phyloP scores from a whole-genome alignment of 2,797 vertebrate genomes.

The Eulemur mongoz region DNA sequence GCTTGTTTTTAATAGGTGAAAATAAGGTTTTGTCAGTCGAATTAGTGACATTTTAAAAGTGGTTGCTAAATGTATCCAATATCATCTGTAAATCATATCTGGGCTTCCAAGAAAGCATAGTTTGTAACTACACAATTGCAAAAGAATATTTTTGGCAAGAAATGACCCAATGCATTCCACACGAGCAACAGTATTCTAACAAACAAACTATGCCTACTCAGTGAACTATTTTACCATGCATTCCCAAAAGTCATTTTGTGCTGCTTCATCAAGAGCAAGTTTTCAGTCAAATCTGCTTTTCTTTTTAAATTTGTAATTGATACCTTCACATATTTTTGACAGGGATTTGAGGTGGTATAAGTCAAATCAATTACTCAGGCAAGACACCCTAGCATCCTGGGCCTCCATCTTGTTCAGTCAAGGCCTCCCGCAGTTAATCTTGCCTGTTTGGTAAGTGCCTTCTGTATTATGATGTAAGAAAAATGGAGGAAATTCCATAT shows the following conservation, averaged over 20 bases:
- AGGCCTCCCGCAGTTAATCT: neutral
- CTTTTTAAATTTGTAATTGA: constrained; percentile 9
- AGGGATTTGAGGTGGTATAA: neutral
- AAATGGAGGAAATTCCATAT: neutral
- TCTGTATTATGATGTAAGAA: neutral
- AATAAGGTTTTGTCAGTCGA: neutral
- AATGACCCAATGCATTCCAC: neutral
- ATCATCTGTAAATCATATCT: neutral
- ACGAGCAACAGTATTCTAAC: neutral
- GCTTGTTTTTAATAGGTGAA: constrained; percentile 37
- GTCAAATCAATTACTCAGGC: neutral
- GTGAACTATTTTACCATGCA: constrained; percentile 6
- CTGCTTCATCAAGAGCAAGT: neutral
- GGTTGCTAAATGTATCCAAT: neutral
- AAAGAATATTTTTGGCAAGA: constrained; percentile 34
- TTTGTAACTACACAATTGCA: neutral
- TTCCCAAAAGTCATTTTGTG: neutral
- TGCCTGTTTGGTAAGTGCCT: neutral
- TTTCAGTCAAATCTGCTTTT: neutral
- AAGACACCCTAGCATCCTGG: neutral
- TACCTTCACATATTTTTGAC: neutral
- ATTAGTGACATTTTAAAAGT: neutral
- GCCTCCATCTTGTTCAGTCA: neutral
- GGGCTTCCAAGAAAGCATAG: neutral
- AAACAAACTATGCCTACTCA: neutral